Evolutionary conservation across 2,888 invertebrate species (phyloP).

Genomic region (Myopa tessellatipennis): DNA sequence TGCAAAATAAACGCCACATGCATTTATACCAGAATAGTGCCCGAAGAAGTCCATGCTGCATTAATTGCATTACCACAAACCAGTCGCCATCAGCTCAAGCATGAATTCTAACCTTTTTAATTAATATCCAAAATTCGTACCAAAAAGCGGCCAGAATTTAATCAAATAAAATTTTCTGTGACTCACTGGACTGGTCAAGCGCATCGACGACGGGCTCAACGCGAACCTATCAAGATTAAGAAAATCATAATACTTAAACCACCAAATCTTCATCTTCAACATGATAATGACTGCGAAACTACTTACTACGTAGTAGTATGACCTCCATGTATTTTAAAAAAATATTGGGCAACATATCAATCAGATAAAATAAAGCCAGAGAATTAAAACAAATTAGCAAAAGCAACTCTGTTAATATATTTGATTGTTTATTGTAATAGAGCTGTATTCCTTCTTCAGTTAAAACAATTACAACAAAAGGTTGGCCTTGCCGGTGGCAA

Average conservation of each 20-base stretch:
- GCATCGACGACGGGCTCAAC: neutral
- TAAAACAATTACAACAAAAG: neutral
- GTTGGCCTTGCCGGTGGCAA: no score
- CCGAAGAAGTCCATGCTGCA: neutral
- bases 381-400: neutral
- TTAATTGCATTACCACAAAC: constrained; percentile 3
- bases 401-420: no score
- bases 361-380: neutral
- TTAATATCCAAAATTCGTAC: constrained; percentile 10
- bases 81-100: neutral
- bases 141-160: neutral
- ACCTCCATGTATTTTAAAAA: neutral
- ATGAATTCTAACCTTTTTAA: constrained; percentile 13
- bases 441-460: no score
- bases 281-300: neutral
- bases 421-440: no score
- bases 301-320: neutral
- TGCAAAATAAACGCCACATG: constrained; percentile 30
- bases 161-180: constrained; percentile 12
- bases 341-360: neutral
- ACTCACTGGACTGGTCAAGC: neutral
- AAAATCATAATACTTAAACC: neutral
- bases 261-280: neutral
- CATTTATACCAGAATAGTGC: constrained; percentile 42
- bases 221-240: neutral